phyloP scores from a whole-genome alignment of 2,888 invertebrate genomes.

The Zonitis immaculata region DNA sequence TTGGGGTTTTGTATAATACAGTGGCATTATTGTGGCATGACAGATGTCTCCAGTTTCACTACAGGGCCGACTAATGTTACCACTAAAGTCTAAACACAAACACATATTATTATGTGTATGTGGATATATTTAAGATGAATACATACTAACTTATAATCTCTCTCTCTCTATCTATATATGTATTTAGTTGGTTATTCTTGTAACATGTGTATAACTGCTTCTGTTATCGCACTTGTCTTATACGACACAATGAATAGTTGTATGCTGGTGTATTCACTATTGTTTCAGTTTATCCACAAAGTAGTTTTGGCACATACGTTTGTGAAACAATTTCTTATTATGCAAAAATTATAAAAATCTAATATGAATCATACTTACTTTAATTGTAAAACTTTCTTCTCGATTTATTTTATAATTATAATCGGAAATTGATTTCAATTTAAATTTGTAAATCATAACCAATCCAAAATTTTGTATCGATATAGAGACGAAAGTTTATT shows the following conservation, averaged over 20 bases:
- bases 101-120: background rate
- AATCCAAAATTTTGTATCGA: too few relatives aligned
- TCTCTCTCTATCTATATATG: background rate
- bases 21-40: slow-evolving; percentile 27
- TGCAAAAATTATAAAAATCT: too few relatives aligned
- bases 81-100: background rate
- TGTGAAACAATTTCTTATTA: slow-evolving; percentile 16
- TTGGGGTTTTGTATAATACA: slow-evolving; percentile 23
- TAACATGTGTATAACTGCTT: slow-evolving; percentile 18
- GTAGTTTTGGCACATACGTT: slow-evolving; percentile 15
- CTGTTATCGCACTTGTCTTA: slow-evolving; percentile 19
- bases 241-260: slow-evolving; percentile 14
- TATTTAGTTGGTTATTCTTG: slow-evolving; percentile 1
- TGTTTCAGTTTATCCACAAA: slow-evolving; percentile 22
- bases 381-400: too few relatives aligned
- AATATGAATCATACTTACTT: too few relatives aligned
- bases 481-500: background rate
- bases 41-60: slow-evolving; percentile 33
- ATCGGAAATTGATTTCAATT: too few relatives aligned
- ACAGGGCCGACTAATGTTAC: slow-evolving; percentile 20
- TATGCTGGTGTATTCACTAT: slow-evolving; percentile 7
- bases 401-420: too few relatives aligned
- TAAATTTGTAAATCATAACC: too few relatives aligned
- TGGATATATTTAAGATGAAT: too few relatives aligned
- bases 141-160: slow-evolving; percentile 7